Evolutionary conservation across 1,140 invertebrate species (phyloP).

Genomic region (Coptotermes formosanus): DNA sequence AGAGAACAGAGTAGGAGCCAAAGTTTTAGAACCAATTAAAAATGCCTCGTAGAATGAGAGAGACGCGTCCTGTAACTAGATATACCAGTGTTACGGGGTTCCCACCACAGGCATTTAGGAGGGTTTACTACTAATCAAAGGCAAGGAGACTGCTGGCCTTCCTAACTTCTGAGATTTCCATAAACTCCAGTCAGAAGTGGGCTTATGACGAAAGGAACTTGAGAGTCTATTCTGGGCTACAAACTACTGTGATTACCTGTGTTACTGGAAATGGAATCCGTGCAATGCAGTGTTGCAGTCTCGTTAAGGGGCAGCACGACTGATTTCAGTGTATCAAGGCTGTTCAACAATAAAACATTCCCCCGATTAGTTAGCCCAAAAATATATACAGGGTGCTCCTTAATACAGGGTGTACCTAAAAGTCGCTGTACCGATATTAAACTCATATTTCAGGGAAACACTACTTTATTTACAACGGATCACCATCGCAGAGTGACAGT

Average conservation of each 20-base stretch:
- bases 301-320: too few relatives aligned
- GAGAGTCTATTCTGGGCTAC: background rate
- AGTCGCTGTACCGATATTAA: too few relatives aligned
- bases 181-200: background rate
- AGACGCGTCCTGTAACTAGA: background rate
- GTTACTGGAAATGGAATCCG: background rate
- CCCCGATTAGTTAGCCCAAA: too few relatives aligned
- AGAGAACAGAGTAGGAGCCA: background rate
- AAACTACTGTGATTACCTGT: background rate
- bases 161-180: background rate
- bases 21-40: conserved; percentile 19
- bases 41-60: background rate
- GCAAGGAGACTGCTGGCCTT: background rate
- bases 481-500: too few relatives aligned
- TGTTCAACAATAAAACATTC: too few relatives aligned
- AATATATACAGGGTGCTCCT: too few relatives aligned
- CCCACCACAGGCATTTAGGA: background rate
- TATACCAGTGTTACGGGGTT: background rate
- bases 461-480: too few relatives aligned
- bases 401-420: too few relatives aligned
- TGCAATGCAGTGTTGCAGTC: background rate
- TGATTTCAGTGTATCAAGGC: too few relatives aligned
- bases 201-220: background rate
- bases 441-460: too few relatives aligned
- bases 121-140: conserved; percentile 16